Evolutionary conservation across 2,888 invertebrate species (phyloP).

Genomic region (Pollenia griseotomentosa): DNA sequence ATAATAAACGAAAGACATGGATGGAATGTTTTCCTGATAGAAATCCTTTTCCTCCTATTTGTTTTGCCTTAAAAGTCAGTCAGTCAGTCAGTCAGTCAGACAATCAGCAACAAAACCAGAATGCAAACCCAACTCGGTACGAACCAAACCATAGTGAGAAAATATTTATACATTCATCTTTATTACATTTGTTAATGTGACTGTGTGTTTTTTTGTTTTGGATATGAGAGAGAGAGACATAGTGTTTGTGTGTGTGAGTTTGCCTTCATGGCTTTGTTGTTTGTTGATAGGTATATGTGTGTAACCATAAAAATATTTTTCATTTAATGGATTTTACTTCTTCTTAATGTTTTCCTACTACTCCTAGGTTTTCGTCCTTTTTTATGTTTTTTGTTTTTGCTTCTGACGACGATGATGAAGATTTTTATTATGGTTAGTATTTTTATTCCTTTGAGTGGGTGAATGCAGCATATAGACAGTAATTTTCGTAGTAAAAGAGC

Average conservation of each 20-base stretch:
- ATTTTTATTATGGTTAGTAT: constrained; percentile 50
- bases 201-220: not conserved
- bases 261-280: not conserved
- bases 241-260: not conserved
- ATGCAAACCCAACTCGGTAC: constrained; percentile 22
- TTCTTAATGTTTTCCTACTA: constrained; percentile 22
- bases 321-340: constrained; percentile 63
- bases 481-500: not conserved
- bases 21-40: constrained; percentile 28
- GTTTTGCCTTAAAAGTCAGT: constrained; percentile 1
- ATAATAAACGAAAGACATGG: not conserved
- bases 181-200: not conserved
- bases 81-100: constrained; percentile 13
- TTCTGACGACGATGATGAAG: constrained; percentile 33
- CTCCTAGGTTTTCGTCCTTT: not conserved
- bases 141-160: constrained; percentile 27
- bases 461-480: not conserved
- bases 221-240: not conserved
- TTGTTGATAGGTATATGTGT: constrained; percentile 22
- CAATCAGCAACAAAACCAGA: constrained; percentile 29
- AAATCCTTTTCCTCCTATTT: not conserved
- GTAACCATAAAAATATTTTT: constrained; percentile 62
- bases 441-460: constrained; percentile 36
- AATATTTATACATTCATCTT: constrained; percentile 48
- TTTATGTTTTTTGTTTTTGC: not conserved